Percentiles rank a stretch among this genome's conserved stretches.
Evolutionary conservation across 2,113 vertebrate species (phyloP).

Genomic region (Opisthocomus hoazin): DNA sequence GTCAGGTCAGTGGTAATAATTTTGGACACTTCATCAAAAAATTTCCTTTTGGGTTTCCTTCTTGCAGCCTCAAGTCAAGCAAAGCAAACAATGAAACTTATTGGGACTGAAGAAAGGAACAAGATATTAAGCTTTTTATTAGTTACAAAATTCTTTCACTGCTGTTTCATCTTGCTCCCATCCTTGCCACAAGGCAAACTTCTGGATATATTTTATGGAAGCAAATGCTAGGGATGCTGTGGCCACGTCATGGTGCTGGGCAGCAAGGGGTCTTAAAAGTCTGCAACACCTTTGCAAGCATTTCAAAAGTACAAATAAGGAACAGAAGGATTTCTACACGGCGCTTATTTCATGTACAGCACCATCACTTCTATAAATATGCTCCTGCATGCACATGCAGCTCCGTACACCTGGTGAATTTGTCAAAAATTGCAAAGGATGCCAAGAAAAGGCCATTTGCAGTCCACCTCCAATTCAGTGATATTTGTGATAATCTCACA

Average conservation of each 20-base stretch:
- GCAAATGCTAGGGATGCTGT: not conserved
- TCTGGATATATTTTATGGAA: not conserved
- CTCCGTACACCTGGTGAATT: not conserved
- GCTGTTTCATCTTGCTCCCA: not conserved
- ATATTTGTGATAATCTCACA: not conserved
- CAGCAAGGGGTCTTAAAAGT: not conserved
- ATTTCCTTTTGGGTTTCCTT: not conserved
- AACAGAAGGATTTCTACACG: not conserved
- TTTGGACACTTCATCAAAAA: not conserved
- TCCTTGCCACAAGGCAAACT: not conserved
- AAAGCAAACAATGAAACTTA: slow-evolving; percentile 33
- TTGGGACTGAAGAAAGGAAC: not conserved
- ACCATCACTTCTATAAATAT: not conserved
- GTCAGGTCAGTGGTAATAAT: slow-evolving; percentile 18
- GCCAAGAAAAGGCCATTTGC: not conserved
- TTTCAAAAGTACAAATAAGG: not conserved
- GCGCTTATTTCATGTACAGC: not conserved
- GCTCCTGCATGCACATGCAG: not conserved
- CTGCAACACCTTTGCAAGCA: not conserved
- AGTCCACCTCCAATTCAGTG: not conserved
- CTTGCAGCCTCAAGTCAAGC: not conserved
- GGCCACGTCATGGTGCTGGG: rapidly evolving
- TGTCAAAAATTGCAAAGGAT: not conserved
- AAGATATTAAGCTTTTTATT: slow-evolving; percentile 13
- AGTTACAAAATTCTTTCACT: slow-evolving; percentile 14